phyloP scores from a whole-genome alignment of 2,888 invertebrate species.

The Corythucha ciliata region DNA sequence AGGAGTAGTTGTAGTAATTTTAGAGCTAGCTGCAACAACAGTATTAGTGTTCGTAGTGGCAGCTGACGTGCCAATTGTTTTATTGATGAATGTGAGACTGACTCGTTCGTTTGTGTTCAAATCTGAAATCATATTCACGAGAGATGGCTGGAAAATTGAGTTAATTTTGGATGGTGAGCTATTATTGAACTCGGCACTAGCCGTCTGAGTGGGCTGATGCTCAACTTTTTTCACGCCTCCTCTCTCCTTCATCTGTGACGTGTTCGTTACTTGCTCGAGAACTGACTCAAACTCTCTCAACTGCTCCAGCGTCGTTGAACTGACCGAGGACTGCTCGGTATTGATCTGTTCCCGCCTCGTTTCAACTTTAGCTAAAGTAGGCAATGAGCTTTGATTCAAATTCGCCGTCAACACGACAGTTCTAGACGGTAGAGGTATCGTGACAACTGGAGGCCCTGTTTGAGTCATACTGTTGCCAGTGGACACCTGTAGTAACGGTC shows the following conservation, averaged over 20 bases:
- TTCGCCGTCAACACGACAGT: slow-evolving; percentile 36
- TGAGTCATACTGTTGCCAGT: slow-evolving; percentile 51
- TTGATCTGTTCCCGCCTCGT: slow-evolving; percentile 36
- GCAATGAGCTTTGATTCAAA: slow-evolving; percentile 25
- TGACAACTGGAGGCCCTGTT: slow-evolving; percentile 42
- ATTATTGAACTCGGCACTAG: slow-evolving; percentile 22
- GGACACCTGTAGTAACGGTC: slow-evolving; percentile 51
- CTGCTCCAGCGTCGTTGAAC: slow-evolving; percentile 67
- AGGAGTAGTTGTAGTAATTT: slow-evolving; percentile 41
- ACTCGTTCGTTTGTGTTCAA: slow-evolving; percentile 30
- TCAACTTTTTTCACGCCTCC: slow-evolving; percentile 50
- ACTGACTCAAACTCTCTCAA: slow-evolving; percentile 71
- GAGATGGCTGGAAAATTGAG: slow-evolving; percentile 29
- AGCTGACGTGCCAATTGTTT: slow-evolving; percentile 23
- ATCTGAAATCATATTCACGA: slow-evolving; percentile 31
- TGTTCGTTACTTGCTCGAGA: slow-evolving; percentile 56
- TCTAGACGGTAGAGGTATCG: slow-evolving; percentile 31
- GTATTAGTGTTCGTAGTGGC: slow-evolving; percentile 23
- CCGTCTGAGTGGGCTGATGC: slow-evolving; percentile 18
- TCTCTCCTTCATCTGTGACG: slow-evolving; percentile 51
- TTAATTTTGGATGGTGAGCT: slow-evolving; percentile 27
- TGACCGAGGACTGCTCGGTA: slow-evolving; percentile 50
- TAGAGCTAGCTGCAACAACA: slow-evolving; percentile 26
- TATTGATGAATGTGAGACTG: slow-evolving; percentile 32
- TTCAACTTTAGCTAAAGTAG: slow-evolving; percentile 26